Evolutionary conservation across 2,888 invertebrate genomes (phyloP), one percentile per base, ranked within the genome.

Genomic region (Phortica okadai): DNA sequence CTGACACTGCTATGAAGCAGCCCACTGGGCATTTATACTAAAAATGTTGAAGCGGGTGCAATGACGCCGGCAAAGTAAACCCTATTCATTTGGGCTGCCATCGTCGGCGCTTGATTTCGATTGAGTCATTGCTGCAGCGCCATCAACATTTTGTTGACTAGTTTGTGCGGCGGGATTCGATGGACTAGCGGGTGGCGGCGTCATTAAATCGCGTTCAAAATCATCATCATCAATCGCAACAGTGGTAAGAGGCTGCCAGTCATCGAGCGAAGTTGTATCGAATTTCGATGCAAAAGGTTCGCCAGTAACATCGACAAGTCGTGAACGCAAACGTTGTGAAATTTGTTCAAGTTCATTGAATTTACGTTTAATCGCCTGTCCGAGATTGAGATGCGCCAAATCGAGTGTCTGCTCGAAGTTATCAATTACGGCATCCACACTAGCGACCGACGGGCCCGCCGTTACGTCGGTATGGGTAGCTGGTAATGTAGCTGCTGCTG

Each of bases 281-380:
- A 81, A 93, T 7, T 92, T 92, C 3, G 92, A 91, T 5, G 91
- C 91, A 0, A 93, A 92, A 0, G 93, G 92, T 10, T 93, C 92
- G 21, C 92, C 92, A 0, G 94, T 94, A 0, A 94, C 93, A 82
- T 93, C 93, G 41, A 92, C 92, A 54, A 94, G 89, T 16, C 94
- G 92, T 6, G 92, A 92, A 76, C 93, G 92, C 77, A 94, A 88
- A 75, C 94, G 92, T 86, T 93, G 93, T 1, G 94, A 94, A 69
- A 94, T 94, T 88, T 93, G 93, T 83, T 94, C 94, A 50, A 94
- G 85, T 88, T 94, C 94, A 0, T 92, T 92, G 79, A 94, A 93
- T 90, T 94, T 94, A 77, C 94, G 92, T 83, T 94, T 94, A 59
- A 92, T 90, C 54, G 93, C 92, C 78, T 92, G 90, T 50, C 92